Percentiles rank a stretch among this genome's conserved stretches.
phyloP scores from a whole-genome alignment of 2,113 vertebrate genomes.

The Mastomys coucha region DNA sequence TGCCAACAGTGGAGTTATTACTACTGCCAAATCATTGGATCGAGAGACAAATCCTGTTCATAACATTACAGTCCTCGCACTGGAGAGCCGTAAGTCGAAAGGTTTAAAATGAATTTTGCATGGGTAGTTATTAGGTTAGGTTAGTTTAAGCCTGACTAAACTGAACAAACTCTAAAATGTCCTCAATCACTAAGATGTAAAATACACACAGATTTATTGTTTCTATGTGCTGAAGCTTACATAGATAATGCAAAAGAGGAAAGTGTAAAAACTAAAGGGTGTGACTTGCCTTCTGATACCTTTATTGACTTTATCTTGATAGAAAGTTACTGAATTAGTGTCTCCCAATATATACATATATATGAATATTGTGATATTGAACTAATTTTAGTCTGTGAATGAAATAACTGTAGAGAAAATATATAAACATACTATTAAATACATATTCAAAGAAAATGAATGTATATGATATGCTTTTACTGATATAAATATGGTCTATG shows the following conservation, averaged over 20 bases:
- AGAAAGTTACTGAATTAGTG: neutral
- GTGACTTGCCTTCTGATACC: neutral
- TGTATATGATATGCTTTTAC: neutral
- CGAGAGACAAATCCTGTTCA: constrained; percentile 95
- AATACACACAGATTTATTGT: neutral
- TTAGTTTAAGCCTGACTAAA: neutral
- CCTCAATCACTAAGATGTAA: neutral
- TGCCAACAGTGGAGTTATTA: constrained; percentile 94
- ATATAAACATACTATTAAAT: neutral
- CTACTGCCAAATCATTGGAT: constrained; percentile 95
- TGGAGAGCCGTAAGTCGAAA: constrained; percentile 95
- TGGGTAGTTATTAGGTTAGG: neutral
- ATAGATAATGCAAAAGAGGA: neutral
- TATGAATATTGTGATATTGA: neutral
- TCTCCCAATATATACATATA: neutral
- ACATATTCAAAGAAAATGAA: neutral
- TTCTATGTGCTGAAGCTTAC: neutral
- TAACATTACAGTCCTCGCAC: constrained; percentile 97
- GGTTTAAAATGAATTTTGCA: neutral
- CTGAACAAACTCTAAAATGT: neutral
- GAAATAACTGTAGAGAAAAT: neutral
- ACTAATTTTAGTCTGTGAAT: neutral
- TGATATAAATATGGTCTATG: neutral
- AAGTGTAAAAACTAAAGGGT: neutral
- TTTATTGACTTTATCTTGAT: neutral